These are phyloP conservation scores for Acleris cristana DNA, from an alignment of 2,888 invertebrate species.

Conservation along the genomic window DNA sequence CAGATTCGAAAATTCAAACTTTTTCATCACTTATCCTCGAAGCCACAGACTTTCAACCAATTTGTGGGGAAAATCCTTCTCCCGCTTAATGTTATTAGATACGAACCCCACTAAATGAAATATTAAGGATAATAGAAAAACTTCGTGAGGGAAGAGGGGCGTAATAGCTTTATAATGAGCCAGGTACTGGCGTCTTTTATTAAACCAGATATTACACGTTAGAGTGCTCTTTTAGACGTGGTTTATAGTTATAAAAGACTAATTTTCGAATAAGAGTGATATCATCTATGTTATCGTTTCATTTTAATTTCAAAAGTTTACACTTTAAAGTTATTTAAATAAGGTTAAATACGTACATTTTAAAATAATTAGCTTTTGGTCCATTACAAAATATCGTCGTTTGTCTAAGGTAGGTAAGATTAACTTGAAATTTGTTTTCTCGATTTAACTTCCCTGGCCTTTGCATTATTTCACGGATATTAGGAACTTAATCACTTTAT, in stretches of 20 bases:
- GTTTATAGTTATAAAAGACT: neutral
- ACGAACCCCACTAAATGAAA: conserved; percentile 61
- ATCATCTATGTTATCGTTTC: neutral
- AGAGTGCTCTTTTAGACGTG: neutral
- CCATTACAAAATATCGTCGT: too few relatives aligned
- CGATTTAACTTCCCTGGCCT: conserved; percentile 25
- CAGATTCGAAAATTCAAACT: conserved; percentile 1
- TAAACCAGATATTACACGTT: neutral
- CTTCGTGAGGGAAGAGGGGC: conserved; percentile 44
- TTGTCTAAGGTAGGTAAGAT: neutral
- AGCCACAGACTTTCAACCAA: conserved; percentile 43
- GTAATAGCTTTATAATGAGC: conserved; percentile 38
- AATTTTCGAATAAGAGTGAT: neutral
- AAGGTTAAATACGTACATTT: too few relatives aligned
- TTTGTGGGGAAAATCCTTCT: conserved; percentile 44
- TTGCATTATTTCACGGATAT: conserved; percentile 32
- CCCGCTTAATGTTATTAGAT: conserved; percentile 52
- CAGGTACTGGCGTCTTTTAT: conserved; percentile 20
- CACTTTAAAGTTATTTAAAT: too few relatives aligned
- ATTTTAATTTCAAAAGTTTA: neutral
- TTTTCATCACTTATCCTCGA: conserved; percentile 36
- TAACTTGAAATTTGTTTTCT: conserved; percentile 20
- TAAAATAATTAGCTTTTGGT: too few relatives aligned
- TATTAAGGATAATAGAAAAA: conserved; percentile 65
- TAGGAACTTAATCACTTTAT: conserved; percentile 33